Base-by-base conservation (phyloP, 23 tunicate genomes). In the Corella eumyota region DNA sequence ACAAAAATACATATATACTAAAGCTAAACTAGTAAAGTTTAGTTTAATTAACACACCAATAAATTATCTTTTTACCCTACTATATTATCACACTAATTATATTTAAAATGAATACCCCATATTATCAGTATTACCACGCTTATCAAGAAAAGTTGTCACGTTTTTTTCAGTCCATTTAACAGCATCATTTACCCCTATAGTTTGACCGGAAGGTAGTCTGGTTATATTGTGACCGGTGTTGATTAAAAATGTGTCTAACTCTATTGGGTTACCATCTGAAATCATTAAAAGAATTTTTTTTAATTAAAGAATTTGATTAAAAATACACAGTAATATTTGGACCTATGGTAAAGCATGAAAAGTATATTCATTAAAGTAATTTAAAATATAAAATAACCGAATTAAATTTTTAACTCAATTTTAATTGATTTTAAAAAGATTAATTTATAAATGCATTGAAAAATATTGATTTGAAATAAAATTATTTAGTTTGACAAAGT, bases 131-230 rank as follows among this genome's bases (percentile, higher is more conserved):
- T 7, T 15, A 25, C 19, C 45, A 30, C 73, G 45, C 4, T 3
- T 6, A 30, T 69, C 75, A 22, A 6, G 47, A 38, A 69, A 56
- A 23, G 23, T 44, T 3, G 20, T 35, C 54, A 69, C 75, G 20
- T 36, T n/a, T 11, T 57, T 58, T 6, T 56, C 65, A 15, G 7
- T 28, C 75, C 75, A 69, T 25, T 37, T 59, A 13, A 58, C 54
- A 13, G 35, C 64, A 25, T 37, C 28, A 20, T 56, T 60, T 17
- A 36, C 33, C 24, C 75, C 75, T 6, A 69, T 24, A 25, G 65
- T 28, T 22, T 58, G n/a, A 6, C 21, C 9, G 2, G 36, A 24
- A 4, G 22, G 25, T 9, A 53, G 58, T 6, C 6, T 53, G 9
- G 58, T 11, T 3, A 58, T 15, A 11, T 36, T 36, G 27, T 69